phyloP scores from a whole-genome alignment of 2,797 vertebrate genomes.

The Gallinago solitaria region DNA sequence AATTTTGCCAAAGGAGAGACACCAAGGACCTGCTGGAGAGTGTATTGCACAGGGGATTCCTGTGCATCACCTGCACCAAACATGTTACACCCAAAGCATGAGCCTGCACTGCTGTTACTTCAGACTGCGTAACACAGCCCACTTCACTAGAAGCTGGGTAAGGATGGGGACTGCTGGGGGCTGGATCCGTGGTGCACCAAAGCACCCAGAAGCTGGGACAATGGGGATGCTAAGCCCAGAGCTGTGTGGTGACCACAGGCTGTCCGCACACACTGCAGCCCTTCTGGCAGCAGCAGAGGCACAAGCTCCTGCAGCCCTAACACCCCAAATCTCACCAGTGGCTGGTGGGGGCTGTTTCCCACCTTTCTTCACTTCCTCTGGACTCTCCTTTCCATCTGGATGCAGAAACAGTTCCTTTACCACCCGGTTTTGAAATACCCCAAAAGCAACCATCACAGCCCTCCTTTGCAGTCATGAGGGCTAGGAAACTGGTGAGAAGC shows the following conservation, averaged over 20 bases:
- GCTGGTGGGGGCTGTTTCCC: neutral
- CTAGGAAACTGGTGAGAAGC: neutral
- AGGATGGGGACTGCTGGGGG: neutral
- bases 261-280: neutral
- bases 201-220: neutral
- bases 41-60: rapidly evolving
- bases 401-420: neutral
- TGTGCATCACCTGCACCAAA: neutral
- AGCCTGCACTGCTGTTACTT: rapidly evolving
- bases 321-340: neutral
- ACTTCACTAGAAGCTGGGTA: neutral
- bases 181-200: neutral
- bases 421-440: neutral
- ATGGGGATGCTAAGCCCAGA: neutral
- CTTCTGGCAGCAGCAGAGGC: neutral
- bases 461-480: neutral
- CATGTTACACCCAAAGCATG: rapidly evolving
- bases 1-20: neutral
- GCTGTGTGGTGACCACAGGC: neutral
- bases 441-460: neutral
- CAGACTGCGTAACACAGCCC: rapidly evolving
- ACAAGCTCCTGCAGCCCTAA: neutral
- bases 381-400: neutral
- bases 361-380: neutral
- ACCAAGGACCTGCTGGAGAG: neutral